Evolutionary conservation across 1,140 invertebrate genomes (phyloP), one percentile per base, ranked within the genome.

Genomic region (Monochamus saltuarius): DNA sequence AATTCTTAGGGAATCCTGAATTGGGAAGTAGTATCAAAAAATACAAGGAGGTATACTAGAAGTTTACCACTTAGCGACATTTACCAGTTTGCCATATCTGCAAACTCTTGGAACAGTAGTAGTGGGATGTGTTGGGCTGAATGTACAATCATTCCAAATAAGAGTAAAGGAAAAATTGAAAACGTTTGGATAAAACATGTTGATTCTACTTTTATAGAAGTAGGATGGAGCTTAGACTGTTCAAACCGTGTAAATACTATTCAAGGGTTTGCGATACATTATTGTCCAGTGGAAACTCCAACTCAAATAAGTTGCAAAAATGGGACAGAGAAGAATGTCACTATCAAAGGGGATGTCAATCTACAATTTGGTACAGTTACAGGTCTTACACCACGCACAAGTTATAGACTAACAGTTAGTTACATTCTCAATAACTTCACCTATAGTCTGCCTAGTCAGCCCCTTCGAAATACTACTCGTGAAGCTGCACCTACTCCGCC

Each of bases 61-160:
- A 82, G 82, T 1, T 76, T 82, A 1, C 69, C 80, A 58, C 70
- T 78, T 7, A 68, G 70, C 6, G 79, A 78, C 55, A 76, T 81
- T 2, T 83, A 84, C 62, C 83, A 86, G 62, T 86, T 90, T 77
- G 88, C 88, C 9, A 87, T 91, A 61, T 83, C 88, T 4, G 84
- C 86, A 3, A 89, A 90, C 68, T 82, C 81, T 4, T 72, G 79
- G 1, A 75, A 68, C 6, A 76, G 77, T 35, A 88, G 85, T 62
- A 89, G 87, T 72, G 88, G 88, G 0, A 89, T 91, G 85, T 78
- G 85, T 8, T 90, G 88, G 88, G 85, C 87, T 9, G 82, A 82
- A 3, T 90, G 89, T 74, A 88, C 87, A 4, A 83, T 89, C 39
- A 83, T 87, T n/a, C 83, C 85, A 64, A 84, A 86, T 64, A 83